These are phyloP conservation scores for Phyllotis vaccarum DNA, from an alignment of 2,797 vertebrate genomes.

Conservation along the genomic window DNA sequence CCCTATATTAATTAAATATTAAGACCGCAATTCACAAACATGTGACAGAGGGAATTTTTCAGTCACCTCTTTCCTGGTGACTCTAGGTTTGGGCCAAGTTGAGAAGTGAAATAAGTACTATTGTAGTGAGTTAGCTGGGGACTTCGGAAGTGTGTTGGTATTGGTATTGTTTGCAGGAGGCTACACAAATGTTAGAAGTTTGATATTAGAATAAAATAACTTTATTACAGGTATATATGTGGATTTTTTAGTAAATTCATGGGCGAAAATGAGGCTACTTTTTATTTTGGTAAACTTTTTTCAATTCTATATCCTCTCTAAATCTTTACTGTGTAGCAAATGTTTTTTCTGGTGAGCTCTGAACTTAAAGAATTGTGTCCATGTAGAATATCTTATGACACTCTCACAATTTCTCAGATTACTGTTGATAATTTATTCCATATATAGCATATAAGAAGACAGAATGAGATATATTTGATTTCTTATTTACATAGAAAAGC, in stretches of 20 bases:
- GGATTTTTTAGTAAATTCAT: background rate
- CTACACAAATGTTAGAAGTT: background rate
- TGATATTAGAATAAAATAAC: background rate
- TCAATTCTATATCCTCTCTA: background rate
- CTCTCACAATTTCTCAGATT: background rate
- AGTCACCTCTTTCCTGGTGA: background rate
- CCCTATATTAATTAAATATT: background rate
- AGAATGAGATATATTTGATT: background rate
- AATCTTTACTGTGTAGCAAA: background rate
- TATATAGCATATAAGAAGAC: background rate
- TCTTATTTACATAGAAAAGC: conserved; percentile 32
- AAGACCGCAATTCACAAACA: too few species aligned
- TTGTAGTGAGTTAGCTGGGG: too few species aligned
- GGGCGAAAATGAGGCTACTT: background rate
- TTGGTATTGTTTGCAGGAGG: background rate
- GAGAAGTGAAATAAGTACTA: background rate
- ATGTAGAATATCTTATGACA: background rate
- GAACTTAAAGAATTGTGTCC: background rate
- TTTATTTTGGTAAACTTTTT: background rate
- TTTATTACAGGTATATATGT: background rate
- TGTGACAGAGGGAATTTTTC: background rate
- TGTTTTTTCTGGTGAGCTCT: background rate
- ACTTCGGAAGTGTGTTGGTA: background rate
- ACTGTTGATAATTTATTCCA: background rate
- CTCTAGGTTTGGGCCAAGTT: background rate